phyloP scores from a whole-genome alignment of 2,797 vertebrate species.

The Xenentodon cancila region DNA sequence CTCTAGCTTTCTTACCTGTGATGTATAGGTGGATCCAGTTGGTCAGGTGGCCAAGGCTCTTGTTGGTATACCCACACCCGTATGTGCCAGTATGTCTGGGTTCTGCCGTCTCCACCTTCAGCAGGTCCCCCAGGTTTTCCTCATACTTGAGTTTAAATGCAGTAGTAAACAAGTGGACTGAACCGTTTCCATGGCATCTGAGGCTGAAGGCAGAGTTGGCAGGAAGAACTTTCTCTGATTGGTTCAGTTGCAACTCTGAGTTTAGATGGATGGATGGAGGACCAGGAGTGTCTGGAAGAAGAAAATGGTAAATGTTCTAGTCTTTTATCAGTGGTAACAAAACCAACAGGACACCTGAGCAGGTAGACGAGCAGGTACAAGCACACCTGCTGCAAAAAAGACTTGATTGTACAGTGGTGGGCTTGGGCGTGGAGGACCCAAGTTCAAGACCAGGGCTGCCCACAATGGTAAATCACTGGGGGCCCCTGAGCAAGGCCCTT shows the following conservation, averaged over 20 bases:
- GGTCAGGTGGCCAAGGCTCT: constrained; percentile 44
- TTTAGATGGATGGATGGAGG: constrained; percentile 77
- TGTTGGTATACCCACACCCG: constrained; percentile 75
- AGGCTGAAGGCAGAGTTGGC: constrained; percentile 69
- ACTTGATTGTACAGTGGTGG: too few species aligned
- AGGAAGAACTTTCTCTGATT: constrained; percentile 67
- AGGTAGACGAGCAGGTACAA: too few species aligned
- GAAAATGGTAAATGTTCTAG: background rate
- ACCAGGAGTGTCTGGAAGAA: constrained; percentile 68
- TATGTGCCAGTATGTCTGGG: constrained; percentile 82
- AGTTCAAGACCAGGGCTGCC: too few species aligned
- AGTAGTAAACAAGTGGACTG: constrained; percentile 24
- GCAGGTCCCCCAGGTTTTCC: constrained; percentile 1
- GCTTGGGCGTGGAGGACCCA: too few species aligned
- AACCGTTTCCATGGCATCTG: constrained; percentile 66
- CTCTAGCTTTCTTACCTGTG: constrained; percentile 67
- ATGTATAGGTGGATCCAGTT: constrained; percentile 85
- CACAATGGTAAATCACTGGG: too few species aligned
- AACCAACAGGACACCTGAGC: background rate
- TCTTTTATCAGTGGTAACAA: background rate
- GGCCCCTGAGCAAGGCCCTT: too few species aligned
- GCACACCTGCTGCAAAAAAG: too few species aligned
- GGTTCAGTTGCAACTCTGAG: constrained; percentile 9
- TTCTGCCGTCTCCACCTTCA: constrained; percentile 5
- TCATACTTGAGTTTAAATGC: constrained; percentile 24